phyloP scores from a whole-genome alignment of 2,888 invertebrate genomes.

The Yponomeuta plumbellus region DNA sequence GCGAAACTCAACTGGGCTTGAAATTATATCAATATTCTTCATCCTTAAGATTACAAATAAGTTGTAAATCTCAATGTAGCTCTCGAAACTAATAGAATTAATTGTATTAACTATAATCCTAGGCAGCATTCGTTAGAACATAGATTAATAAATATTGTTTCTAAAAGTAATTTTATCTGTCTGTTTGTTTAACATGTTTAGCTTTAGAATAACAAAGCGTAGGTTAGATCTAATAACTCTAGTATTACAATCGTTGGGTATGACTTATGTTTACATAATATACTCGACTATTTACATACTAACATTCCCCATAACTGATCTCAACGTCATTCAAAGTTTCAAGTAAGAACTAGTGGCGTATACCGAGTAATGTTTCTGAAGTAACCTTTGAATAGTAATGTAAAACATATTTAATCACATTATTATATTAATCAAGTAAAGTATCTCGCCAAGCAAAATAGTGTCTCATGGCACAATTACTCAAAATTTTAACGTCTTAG shows the following conservation, averaged over 20 bases:
- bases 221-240: conserved; percentile 49
- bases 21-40: not conserved
- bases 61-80: conserved; percentile 39
- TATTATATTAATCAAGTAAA: conserved; percentile 27
- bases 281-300: conserved; percentile 29
- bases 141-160: conserved; percentile 75
- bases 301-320: conserved; percentile 52
- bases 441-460: conserved; percentile 73
- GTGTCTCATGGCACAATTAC: conserved; percentile 67
- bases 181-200: conserved; percentile 77
- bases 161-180: conserved; percentile 68
- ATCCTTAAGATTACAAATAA: conserved; percentile 7
- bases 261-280: not conserved
- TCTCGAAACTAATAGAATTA: conserved; percentile 68
- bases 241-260: not conserved
- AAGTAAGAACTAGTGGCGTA: conserved; percentile 1
- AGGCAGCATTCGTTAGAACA: conserved; percentile 60
- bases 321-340: conserved; percentile 18
- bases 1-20: not conserved
- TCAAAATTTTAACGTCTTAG: conserved; percentile 17
- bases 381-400: not conserved
- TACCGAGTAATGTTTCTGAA: conserved; percentile 4
- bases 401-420: conserved; percentile 7
- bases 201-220: conserved; percentile 72
- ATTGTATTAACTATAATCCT: conserved; percentile 65